Base-by-base conservation (phyloP, 2,888 invertebrate genomes). In the Amphipoea oculea region DNA sequence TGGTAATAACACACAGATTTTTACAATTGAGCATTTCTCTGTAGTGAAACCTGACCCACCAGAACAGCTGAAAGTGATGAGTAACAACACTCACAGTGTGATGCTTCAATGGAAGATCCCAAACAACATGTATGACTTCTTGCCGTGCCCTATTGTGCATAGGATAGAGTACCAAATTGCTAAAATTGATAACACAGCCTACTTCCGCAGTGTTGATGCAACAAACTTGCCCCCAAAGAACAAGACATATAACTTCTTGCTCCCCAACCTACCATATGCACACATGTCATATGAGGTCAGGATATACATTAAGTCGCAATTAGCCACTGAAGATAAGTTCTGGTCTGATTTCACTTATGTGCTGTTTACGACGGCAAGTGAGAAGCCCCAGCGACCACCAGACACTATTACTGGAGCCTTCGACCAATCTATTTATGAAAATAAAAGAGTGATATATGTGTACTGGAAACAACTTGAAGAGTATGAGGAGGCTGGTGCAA, bases 401-500 rank as follows among this genome's bases (percentile, higher is more conserved):
- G 97, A 97, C 73, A 97, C 98, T 6, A 97, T 98, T 84, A 96
- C 97, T 29, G 99, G 99, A 65, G 98, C 98, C 90, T 99, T 98
- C 92, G 97, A 98, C 92, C 97, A 98, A 85, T 95, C 95, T 95
- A 93, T 93, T 74, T 97, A 94, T 89, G 95, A 97, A 40, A 94
- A 95, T 63, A 97, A 97, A 81, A 96, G 98, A 84, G 97, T 98
- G 76, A 96, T 98, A 66, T 97, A 98, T 92, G 95, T 99, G 42
- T 99, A 98, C 93, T 99, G 99, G 99, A 98, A 98, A 91, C 97
- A 98, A 85, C 97, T 99, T 73, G 97, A 97, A 40, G 97, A 97
- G 68, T 97, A 97, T 91, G 97, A 98, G 88, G 97, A 98, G 89
- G 98, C 98, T 91, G 99, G 98, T 40, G 97, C 97, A 11, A 97